phyloP scores from a whole-genome alignment of 2,113 vertebrate genomes.

The Tiliqua scincoides region DNA sequence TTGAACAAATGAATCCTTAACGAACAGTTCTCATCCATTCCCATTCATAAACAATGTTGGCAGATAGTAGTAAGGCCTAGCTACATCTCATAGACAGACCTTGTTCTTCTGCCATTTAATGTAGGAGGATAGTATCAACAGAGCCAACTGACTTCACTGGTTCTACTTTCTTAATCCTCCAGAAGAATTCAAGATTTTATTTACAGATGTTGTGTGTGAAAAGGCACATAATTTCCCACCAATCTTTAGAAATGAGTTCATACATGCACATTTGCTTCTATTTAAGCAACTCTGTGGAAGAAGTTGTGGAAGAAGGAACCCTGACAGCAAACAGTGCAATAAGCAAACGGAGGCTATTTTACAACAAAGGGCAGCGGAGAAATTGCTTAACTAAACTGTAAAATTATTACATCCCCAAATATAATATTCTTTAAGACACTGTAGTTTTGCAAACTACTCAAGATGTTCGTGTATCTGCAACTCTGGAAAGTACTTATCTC shows the following conservation, averaged over 20 bases:
- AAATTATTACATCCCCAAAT: too few species aligned
- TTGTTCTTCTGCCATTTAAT: constrained; percentile 82
- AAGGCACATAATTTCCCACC: neutral
- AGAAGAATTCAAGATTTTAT: neutral
- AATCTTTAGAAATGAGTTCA: neutral
- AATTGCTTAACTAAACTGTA: too few species aligned
- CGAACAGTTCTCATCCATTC: neutral
- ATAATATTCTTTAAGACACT: too few species aligned
- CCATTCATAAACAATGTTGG: constrained; percentile 68
- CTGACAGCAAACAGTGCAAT: neutral
- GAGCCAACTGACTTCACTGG: constrained; percentile 68
- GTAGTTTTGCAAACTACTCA: too few species aligned
- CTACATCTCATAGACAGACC: constrained; percentile 72
- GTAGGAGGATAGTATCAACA: constrained; percentile 85
- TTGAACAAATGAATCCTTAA: neutral
- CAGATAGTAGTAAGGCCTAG: constrained; percentile 77
- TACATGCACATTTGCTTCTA: neutral
- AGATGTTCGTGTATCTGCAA: too few species aligned
- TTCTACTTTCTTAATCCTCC: constrained; percentile 86
- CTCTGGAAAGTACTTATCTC: too few species aligned
- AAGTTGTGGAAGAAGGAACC: too few species aligned
- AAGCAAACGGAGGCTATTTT: neutral
- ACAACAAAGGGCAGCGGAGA: too few species aligned
- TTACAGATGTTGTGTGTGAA: neutral
- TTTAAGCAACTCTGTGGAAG: neutral